Evolutionary conservation across 2,888 invertebrate species (phyloP).

Genomic region (Bugula neritina): DNA sequence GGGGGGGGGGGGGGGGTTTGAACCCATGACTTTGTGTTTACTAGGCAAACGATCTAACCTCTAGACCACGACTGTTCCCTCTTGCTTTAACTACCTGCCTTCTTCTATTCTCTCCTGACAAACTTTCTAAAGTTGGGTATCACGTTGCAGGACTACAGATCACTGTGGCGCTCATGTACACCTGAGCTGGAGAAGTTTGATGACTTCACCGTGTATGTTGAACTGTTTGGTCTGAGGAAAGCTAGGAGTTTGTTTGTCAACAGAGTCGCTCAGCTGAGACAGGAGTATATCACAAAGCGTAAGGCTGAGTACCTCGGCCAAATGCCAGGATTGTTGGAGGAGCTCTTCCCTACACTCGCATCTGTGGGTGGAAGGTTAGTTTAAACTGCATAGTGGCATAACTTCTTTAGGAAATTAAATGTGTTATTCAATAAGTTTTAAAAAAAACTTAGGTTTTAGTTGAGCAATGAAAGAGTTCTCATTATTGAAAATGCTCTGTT

Average conservation of each 20-base stretch:
- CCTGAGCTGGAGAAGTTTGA: conserved; percentile 79
- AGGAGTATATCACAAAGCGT: conserved; percentile 71
- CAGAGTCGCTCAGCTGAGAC: conserved; percentile 73
- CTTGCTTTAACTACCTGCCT: no score
- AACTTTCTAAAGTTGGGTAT: no score
- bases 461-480: no score
- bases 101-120: no score
- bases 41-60: no score
- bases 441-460: no score
- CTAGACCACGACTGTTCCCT: no score
- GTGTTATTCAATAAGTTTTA: no score
- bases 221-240: conserved; percentile 79
- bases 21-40: no score
- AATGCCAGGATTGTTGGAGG: conserved; percentile 70
- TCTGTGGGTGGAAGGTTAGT: conserved; percentile 62
- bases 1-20: no score
- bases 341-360: conserved; percentile 71
- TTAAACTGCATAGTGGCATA: not conserved
- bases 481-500: no score
- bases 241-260: conserved; percentile 72
- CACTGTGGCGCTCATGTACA: conserved; percentile 59
- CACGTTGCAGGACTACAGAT: conserved; percentile 79
- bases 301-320: conserved; percentile 71
- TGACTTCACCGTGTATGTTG: conserved; percentile 77
- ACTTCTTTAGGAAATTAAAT: not conserved